phyloP scores from a whole-genome alignment of 2,888 invertebrate genomes.

The Trichopoda pennipes region DNA sequence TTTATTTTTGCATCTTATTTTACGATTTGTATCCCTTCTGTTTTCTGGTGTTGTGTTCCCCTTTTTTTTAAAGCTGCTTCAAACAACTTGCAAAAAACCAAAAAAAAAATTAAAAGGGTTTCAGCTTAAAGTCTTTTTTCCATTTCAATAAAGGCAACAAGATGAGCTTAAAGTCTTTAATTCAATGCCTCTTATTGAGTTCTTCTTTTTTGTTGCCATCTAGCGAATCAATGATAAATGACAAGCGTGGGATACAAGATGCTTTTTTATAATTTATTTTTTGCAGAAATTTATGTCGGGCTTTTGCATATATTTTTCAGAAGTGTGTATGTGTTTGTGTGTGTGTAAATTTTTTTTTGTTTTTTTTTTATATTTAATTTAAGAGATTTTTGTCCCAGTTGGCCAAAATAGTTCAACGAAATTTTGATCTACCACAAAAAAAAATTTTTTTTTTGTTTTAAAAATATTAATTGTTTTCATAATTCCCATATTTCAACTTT shows the following conservation, averaged over 20 bases:
- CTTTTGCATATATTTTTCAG: neutral
- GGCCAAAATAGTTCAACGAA: too few species aligned
- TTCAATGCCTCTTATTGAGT: conserved; percentile 24
- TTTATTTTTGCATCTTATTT: conserved; percentile 29
- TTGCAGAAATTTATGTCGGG: conserved; percentile 34
- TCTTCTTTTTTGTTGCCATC: conserved; percentile 20
- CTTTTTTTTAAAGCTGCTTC: neutral
- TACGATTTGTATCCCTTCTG: conserved; percentile 42
- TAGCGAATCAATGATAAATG: conserved; percentile 67
- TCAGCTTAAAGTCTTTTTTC: conserved; percentile 20
- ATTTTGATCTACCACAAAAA: too few species aligned
- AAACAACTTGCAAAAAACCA: conserved; percentile 9
- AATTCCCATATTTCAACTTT: too few species aligned
- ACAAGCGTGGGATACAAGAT: conserved; percentile 66
- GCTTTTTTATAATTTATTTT: conserved; percentile 35
- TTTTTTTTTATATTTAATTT: neutral
- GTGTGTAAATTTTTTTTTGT: too few species aligned
- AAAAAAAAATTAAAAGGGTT: conserved; percentile 37
- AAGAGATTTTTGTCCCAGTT: neutral
- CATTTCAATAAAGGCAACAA: conserved; percentile 39
- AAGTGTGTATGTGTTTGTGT: neutral
- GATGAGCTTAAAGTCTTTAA: conserved; percentile 39
- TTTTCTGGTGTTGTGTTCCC: conserved; percentile 9
- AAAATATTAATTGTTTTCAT: too few species aligned
- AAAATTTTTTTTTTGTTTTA: too few species aligned